These are phyloP conservation scores for Sesamia nonagrioides DNA, from an alignment of 1,140 invertebrate species.

Conservation along the genomic window DNA sequence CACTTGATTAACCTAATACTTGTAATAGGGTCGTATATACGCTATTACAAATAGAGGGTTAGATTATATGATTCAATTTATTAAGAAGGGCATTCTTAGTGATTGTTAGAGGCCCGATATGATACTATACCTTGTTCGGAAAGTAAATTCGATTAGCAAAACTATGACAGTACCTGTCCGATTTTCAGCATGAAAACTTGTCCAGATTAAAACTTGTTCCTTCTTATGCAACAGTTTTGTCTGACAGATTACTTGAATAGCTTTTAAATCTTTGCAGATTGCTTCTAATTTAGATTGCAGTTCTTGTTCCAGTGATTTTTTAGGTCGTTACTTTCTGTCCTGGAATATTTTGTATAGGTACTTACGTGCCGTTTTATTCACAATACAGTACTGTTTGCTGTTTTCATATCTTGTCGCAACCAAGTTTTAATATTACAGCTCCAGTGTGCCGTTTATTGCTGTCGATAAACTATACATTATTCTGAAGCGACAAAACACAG, in stretches of 20 bases:
- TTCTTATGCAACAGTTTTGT: not conserved
- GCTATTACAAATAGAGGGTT: too few relatives aligned
- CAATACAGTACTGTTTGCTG: not conserved
- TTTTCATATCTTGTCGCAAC: not conserved
- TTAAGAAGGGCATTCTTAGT: not conserved
- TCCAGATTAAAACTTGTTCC: slow-evolving; percentile 14
- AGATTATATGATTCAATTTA: not conserved
- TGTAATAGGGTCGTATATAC: not conserved
- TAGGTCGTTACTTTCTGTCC: slow-evolving; percentile 7
- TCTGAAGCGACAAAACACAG: not conserved
- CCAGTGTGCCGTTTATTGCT: slow-evolving; percentile 13
- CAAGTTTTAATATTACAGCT: slow-evolving; percentile 15
- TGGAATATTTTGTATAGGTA: not conserved
- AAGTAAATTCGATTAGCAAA: not conserved
- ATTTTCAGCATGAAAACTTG: not conserved
- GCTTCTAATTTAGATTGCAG: slow-evolving; percentile 34
- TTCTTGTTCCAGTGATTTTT: slow-evolving; percentile 26
- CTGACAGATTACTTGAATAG: not conserved
- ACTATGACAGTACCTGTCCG: not conserved
- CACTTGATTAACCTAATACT: not conserved
- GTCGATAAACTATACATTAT: slow-evolving; percentile 19
- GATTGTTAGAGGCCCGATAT: not conserved
- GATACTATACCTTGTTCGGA: not conserved
- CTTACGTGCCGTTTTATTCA: not conserved
- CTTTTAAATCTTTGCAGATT: slow-evolving; percentile 13